These are phyloP conservation scores for Troides oblongomaculatus DNA, from an alignment of 2,888 invertebrate genomes.

Conservation along the genomic window DNA sequence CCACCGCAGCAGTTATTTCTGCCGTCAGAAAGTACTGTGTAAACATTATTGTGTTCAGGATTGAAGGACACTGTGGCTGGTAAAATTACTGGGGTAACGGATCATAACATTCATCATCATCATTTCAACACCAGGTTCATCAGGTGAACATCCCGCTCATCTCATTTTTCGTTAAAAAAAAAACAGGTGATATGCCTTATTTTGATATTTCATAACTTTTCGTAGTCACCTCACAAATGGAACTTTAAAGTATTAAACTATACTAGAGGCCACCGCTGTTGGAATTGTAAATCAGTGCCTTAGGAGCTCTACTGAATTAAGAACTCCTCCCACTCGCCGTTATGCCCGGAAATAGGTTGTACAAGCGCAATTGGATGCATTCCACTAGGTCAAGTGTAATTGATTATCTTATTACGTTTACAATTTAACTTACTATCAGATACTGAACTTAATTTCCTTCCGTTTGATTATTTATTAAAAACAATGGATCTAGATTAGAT, in stretches of 20 bases:
- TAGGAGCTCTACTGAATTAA: slow-evolving; percentile 4
- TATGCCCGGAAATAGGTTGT: slow-evolving; percentile 12
- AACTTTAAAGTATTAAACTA: slow-evolving; percentile 5
- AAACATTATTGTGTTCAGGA: no score
- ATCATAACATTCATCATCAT: no score
- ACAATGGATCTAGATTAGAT: no score
- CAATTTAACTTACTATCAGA: not conserved
- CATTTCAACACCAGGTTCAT: no score
- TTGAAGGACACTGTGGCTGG: no score
- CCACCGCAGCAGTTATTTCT: no score
- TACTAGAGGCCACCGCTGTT: slow-evolving; percentile 7
- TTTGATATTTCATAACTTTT: not conserved
- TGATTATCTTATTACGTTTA: slow-evolving; percentile 3
- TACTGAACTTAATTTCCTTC: not conserved
- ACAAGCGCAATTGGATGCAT: slow-evolving; percentile 14
- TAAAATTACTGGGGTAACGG: no score
- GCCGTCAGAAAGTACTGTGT: no score
- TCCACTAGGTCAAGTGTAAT: slow-evolving; percentile 14
- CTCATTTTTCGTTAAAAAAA: not conserved
- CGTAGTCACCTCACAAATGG: not conserved
- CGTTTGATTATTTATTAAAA: no score
- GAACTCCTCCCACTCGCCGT: slow-evolving; percentile 12
- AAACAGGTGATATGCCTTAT: not conserved
- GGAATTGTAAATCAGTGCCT: slow-evolving; percentile 14
- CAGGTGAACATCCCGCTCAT: no score